Evolutionary conservation across 1,140 invertebrate species (phyloP).

Genomic region (Rhizoglyphus robini): DNA sequence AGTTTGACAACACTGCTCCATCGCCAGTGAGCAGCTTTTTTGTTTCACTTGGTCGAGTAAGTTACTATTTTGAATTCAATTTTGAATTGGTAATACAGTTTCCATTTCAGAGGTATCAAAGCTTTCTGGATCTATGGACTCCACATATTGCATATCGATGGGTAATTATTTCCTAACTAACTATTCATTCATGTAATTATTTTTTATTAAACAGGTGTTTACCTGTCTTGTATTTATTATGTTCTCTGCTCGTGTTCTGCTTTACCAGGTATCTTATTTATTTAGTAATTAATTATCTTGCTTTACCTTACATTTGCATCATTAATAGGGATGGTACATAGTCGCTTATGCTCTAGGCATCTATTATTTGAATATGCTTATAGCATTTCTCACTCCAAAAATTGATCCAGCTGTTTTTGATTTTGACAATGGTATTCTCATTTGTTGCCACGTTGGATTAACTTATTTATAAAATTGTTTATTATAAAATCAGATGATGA

Average conservation of each 20-base stretch:
- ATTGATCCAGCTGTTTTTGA: slow-evolving; percentile 87
- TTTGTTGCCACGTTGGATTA: not conserved
- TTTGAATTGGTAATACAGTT: too few species aligned
- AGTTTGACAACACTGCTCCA: not conserved
- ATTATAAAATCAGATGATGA: slow-evolving; percentile 42
- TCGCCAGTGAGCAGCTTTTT: not conserved
- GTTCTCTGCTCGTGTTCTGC: slow-evolving; percentile 31
- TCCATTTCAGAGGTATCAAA: slow-evolving; percentile 38
- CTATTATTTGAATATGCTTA: slow-evolving; percentile 97
- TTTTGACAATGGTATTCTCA: slow-evolving; percentile 35
- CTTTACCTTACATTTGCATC: slow-evolving; percentile 18
- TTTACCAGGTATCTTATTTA: slow-evolving; percentile 29
- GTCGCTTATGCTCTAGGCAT: slow-evolving; percentile 96
- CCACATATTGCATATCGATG: slow-evolving; percentile 41
- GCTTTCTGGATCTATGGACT: slow-evolving; percentile 41
- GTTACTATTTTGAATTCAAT: not conserved
- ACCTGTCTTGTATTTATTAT: slow-evolving; percentile 35
- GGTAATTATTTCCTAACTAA: slow-evolving; percentile 27
- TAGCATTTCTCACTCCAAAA: slow-evolving; percentile 97
- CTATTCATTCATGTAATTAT: not conserved
- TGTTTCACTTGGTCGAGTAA: not conserved
- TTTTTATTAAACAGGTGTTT: slow-evolving; percentile 24
- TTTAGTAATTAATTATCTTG: too few species aligned
- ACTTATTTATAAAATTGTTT: slow-evolving; percentile 10
- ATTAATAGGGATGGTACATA: slow-evolving; percentile 93